Evolutionary conservation across 2,888 invertebrate species (phyloP).

Genomic region (Anorthoa munda): DNA sequence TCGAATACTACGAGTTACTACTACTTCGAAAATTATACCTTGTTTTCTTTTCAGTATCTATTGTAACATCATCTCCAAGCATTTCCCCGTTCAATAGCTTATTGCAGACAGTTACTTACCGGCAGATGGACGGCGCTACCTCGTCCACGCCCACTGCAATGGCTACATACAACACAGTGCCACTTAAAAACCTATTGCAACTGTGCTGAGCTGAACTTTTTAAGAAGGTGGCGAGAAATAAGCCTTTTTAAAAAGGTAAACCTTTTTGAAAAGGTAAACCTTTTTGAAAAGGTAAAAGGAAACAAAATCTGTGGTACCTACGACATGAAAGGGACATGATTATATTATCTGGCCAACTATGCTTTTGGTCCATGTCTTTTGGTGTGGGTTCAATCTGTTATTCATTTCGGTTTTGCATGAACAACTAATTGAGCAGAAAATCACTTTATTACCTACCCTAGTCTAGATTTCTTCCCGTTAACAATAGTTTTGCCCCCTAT

Average conservation of each 20-base stretch:
- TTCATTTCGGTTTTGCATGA: too few relatives aligned
- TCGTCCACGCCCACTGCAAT: constrained; percentile 70
- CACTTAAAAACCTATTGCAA: constrained; percentile 44
- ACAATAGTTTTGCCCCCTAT: too few relatives aligned
- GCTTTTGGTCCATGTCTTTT: too few relatives aligned
- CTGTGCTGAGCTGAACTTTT: constrained; percentile 31
- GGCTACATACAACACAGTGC: constrained; percentile 22
- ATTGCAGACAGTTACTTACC: constrained; percentile 79
- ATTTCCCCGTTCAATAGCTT: constrained; percentile 42
- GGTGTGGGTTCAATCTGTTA: too few relatives aligned
- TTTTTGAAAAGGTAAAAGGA: background rate
- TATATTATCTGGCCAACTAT: too few relatives aligned
- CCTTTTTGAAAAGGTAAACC: background rate
- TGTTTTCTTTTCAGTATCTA: background rate
- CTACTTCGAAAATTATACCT: background rate
- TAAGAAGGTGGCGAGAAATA: constrained; percentile 19
- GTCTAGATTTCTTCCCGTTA: too few relatives aligned
- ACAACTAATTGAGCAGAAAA: too few relatives aligned
- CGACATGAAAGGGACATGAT: too few relatives aligned
- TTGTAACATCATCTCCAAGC: constrained; percentile 42
- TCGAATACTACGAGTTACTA: too few relatives aligned
- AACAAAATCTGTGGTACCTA: too few relatives aligned
- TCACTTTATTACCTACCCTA: too few relatives aligned
- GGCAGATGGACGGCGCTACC: constrained; percentile 80
- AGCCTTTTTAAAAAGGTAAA: background rate